Base-by-base conservation (phyloP, 2,113 vertebrate species). In the Mola mola region DNA sequence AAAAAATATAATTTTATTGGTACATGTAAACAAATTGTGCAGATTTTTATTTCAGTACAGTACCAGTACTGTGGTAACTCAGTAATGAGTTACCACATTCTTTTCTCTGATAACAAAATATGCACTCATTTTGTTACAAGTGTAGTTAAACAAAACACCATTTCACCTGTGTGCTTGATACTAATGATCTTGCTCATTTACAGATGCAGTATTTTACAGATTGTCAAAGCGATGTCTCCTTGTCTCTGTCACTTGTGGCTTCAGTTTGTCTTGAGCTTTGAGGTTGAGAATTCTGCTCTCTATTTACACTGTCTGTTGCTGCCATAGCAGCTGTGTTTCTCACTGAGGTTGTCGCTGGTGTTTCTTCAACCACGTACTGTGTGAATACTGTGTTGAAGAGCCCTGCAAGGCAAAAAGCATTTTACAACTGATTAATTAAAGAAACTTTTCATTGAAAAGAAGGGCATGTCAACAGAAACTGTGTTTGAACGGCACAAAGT, bases 321-420 rank as follows among this genome's bases (percentile, higher is more conserved):
- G 41, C 7, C 26, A 16, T 19, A 0, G 51, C 40, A 8, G 37
- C 13, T 46, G 59, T 49, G 51, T 65, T 71, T 8, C 47, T 15
- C 7, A 52, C 72, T 8, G 77, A 71, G 16, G 66, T 86, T 22
- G 58, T 62, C 2, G 13, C 61, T 20, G 37, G 3, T 9, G 78
- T 76, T 66, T 86, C 86, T 60, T 87, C 88, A 4, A 73, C 75
- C 22, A 90, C 60, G 0, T 94, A 94, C 20, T 88, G 91, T 50
- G 90, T 13, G 29, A 90, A 93, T 33, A 76, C 66, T 7, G 87
- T 92, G 41, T 91, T 88, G 42, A 7, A 73, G 37, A 72, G 56
- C 28, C 48, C 94, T 96, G 83, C 4, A 81, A 78, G 29, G 67
- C 13, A 64, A 67, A 46, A 15, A 33, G n/a, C n/a, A n/a, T n/a